These are phyloP conservation scores for Diogma glabrata DNA, from an alignment of 2,888 invertebrate genomes.

Conservation along the genomic window DNA sequence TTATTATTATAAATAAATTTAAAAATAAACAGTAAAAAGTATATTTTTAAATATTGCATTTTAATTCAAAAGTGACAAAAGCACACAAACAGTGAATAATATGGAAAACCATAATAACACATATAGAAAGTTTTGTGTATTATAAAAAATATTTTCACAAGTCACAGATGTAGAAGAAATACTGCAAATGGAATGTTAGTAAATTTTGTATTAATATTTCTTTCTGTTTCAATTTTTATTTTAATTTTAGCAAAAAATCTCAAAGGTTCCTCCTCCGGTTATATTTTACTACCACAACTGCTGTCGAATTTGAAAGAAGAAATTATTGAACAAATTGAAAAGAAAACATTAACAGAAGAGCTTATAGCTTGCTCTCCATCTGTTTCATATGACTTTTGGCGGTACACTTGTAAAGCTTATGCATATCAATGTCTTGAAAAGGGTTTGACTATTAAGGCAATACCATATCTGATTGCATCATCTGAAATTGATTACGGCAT, in stretches of 20 bases:
- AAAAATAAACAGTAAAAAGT: too few relatives aligned
- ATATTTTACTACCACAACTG: conserved; percentile 27
- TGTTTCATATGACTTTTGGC: conserved; percentile 36
- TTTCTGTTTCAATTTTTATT: background rate
- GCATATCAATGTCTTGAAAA: conserved; percentile 39
- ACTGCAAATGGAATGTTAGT: conserved; percentile 35
- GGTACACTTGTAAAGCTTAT: conserved; percentile 40
- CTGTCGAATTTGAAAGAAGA: conserved; percentile 32
- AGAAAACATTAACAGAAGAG: conserved; percentile 29
- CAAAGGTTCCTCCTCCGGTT: conserved; percentile 26
- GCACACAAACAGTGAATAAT: too few relatives aligned
- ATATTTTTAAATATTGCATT: too few relatives aligned
- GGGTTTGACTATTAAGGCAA: conserved; percentile 39
- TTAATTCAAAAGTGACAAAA: too few relatives aligned
- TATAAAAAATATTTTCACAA: conserved; percentile 20
- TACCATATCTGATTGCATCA: conserved; percentile 44
- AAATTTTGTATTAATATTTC: background rate
- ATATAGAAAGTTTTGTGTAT: background rate
- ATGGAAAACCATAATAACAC: too few relatives aligned
- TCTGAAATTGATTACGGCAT: conserved; percentile 44
- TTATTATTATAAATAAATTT: too few relatives aligned
- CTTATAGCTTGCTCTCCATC: conserved; percentile 33
- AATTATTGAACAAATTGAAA: conserved; percentile 28
- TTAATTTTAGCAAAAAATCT: conserved; percentile 28
- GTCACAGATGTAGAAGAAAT: conserved; percentile 30